These are phyloP conservation scores for Cylas formicarius DNA, from an alignment of 1,140 invertebrate species.

Conservation along the genomic window DNA sequence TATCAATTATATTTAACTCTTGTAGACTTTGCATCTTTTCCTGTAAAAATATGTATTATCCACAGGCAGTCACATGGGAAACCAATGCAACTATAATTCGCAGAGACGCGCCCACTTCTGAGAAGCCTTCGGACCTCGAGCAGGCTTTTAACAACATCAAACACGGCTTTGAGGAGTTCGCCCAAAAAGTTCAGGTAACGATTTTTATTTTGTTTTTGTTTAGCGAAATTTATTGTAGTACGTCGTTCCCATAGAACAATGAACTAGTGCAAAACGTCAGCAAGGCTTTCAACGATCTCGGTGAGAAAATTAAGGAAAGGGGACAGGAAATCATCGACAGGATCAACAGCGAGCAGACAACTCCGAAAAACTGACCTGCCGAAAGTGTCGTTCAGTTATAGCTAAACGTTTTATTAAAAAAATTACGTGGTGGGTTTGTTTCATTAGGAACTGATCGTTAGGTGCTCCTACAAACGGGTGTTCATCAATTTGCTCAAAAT, in stretches of 20 bases:
- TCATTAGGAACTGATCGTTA: no score
- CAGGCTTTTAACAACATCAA: constrained; percentile 24
- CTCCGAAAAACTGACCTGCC: no score
- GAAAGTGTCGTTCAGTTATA: no score
- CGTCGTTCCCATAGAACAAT: constrained; percentile 21
- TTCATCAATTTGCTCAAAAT: no score
- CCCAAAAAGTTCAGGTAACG: constrained; percentile 26
- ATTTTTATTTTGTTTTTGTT: not conserved
- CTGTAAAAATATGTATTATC: constrained; percentile 1
- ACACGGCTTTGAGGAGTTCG: constrained; percentile 25
- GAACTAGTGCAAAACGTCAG: constrained; percentile 23
- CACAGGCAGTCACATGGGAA: constrained; percentile 4
- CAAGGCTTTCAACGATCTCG: constrained; percentile 20
- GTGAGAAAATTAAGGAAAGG: constrained; percentile 23
- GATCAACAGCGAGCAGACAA: no score
- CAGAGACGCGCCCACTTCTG: constrained; percentile 16
- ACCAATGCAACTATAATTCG: constrained; percentile 13
- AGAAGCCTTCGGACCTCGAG: constrained; percentile 19
- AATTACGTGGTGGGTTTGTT: no score
- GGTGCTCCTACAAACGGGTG: no score
- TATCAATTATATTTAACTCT: not conserved
- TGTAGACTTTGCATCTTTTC: not conserved
- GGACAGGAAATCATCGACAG: constrained; percentile 24
- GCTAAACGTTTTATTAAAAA: no score
- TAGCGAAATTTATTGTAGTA: constrained; percentile 2